Evolutionary conservation across 2,113 vertebrate genomes (phyloP).

Genomic region (human (Homo sapiens)): DNA sequence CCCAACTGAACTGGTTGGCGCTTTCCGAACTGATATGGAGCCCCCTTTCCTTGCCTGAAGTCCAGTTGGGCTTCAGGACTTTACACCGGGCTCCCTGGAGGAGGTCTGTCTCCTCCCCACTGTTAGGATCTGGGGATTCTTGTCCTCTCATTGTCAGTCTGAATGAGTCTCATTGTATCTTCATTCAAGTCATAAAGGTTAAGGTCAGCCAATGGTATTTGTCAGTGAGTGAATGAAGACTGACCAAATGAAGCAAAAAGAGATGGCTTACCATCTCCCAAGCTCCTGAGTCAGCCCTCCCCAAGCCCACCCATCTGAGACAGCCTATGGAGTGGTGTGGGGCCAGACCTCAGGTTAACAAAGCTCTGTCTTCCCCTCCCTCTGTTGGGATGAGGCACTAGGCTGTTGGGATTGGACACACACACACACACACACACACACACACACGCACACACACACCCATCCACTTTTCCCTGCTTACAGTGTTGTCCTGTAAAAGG

Average conservation of each 20-base stretch:
- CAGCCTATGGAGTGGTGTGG: background rate
- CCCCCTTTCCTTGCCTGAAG: background rate
- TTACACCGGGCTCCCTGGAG: background rate
- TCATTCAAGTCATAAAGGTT: background rate
- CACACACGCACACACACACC: too few species aligned
- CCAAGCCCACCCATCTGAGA: background rate
- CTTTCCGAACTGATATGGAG: background rate
- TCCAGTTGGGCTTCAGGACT: background rate
- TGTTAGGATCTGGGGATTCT: background rate
- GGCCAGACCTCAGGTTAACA: background rate
- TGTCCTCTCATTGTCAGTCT: background rate
- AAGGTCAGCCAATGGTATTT: background rate
- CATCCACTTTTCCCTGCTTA: background rate
- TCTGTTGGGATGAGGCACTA: background rate
- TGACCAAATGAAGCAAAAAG: background rate
- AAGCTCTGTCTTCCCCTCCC: background rate
- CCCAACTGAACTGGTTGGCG: background rate
- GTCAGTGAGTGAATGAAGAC: background rate
- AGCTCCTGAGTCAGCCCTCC: background rate
- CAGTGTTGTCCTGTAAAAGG: background rate
- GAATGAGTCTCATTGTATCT: background rate
- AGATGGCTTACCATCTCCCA: background rate
- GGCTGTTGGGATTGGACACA: background rate
- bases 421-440: background rate
- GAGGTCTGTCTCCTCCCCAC: background rate